Conservation (phyloP, 2,797 vertebrate species). For the Zenarchopterus dispar region DNA sequence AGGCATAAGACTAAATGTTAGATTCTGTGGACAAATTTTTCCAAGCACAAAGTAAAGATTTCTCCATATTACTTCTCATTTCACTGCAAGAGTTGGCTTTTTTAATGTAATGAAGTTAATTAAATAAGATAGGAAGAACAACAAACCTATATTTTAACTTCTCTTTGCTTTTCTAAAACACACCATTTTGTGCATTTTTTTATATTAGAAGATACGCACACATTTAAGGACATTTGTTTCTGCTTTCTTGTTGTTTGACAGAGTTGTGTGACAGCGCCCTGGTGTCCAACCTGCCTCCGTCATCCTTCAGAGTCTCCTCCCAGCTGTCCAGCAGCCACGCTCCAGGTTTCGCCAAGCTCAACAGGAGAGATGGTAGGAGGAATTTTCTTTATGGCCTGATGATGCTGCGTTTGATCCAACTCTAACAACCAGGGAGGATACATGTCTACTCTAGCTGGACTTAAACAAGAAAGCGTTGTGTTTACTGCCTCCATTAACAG, state of each 20-base stretch:
- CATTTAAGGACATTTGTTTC: too few relatives aligned
- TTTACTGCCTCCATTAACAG: not conserved
- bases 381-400: not conserved
- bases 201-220: too few relatives aligned
- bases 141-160: too few relatives aligned
- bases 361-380: slow-evolving; percentile 77
- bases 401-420: not conserved
- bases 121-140: too few relatives aligned
- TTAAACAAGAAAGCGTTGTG: not conserved
- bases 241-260: slow-evolving; percentile 33
- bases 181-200: too few relatives aligned
- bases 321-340: slow-evolving; percentile 73
- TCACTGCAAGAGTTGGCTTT: too few relatives aligned
- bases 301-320: slow-evolving; percentile 81
- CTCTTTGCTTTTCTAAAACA: too few relatives aligned
- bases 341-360: slow-evolving; percentile 78
- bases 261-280: slow-evolving; percentile 76
- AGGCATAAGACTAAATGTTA: too few relatives aligned
- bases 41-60: too few relatives aligned
- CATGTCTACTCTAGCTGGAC: not conserved
- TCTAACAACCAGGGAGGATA: not conserved
- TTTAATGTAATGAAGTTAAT: too few relatives aligned
- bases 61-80: too few relatives aligned
- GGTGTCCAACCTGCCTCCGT: slow-evolving; percentile 65
- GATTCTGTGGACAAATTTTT: too few relatives aligned